Conservation (phyloP, 2,797 vertebrate species). For the Masticophis lateralis region DNA sequence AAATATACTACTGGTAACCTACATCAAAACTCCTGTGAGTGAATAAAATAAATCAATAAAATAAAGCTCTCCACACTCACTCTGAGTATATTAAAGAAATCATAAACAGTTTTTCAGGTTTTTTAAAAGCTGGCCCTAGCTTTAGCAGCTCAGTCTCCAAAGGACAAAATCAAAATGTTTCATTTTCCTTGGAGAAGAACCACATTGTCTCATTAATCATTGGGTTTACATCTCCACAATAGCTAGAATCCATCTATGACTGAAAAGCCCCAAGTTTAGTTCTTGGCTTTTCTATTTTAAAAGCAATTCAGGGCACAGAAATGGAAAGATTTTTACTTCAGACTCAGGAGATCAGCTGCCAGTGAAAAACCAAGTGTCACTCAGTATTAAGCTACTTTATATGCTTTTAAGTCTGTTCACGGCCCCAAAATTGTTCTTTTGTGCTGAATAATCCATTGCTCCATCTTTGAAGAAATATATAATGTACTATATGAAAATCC, state of each 20-base stretch:
- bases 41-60: background rate
- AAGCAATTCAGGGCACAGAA: background rate
- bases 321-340: background rate
- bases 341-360: background rate
- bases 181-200: background rate
- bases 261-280: background rate
- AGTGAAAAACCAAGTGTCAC: background rate
- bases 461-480: background rate
- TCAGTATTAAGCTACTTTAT: background rate
- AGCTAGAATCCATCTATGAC: background rate
- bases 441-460: background rate
- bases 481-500: background rate
- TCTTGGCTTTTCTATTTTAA: background rate
- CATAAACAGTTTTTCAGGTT: background rate
- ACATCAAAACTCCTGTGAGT: background rate
- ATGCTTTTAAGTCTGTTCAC: background rate
- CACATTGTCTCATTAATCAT: background rate
- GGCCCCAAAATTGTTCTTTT: background rate
- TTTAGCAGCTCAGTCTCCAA: background rate
- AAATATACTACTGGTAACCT: background rate
- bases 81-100: background rate
- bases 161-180: background rate
- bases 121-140: background rate
- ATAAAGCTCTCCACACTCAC: background rate
- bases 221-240: background rate